Evolutionary conservation across 2,888 invertebrate species (phyloP).

Genomic region (Caenorhabditis sp.): DNA sequence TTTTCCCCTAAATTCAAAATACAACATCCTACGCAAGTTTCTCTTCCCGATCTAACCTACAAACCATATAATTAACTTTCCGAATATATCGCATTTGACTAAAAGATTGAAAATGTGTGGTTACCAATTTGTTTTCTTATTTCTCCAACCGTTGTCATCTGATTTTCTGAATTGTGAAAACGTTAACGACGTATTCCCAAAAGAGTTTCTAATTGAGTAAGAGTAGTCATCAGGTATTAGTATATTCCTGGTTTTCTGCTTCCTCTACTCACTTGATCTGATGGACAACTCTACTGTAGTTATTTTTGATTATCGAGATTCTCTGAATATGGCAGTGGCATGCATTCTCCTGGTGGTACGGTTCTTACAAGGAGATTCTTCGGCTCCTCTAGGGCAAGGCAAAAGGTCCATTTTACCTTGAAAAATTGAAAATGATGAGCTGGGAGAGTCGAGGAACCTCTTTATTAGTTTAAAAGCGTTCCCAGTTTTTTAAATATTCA

Average conservation of each 20-base stretch:
- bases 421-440: too few species aligned
- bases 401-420: too few species aligned
- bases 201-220: neutral
- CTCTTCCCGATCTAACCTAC: neutral
- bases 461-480: too few species aligned
- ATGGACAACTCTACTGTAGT: neutral
- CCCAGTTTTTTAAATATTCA: too few species aligned
- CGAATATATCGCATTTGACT: constrained; percentile 13
- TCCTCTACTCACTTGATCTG: neutral
- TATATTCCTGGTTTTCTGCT: neutral
- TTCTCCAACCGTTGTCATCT: neutral
- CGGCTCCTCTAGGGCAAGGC: too few species aligned
- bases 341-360: constrained; percentile 31
- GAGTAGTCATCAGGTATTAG: neutral
- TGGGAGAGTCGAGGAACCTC: too few species aligned
- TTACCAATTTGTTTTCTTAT: constrained; percentile 1
- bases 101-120: constrained; percentile 2
- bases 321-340: constrained; percentile 19
- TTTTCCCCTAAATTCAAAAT: neutral
- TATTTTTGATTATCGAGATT: constrained; percentile 16
- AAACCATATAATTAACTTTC: constrained; percentile 18
- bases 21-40: constrained; percentile 2
- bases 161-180: neutral
- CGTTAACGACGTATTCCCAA: neutral
- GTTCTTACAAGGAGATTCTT: too few species aligned